Evolutionary conservation across 1,140 invertebrate genomes (phyloP).

Genomic region (Pseudomyrmex sp.): DNA sequence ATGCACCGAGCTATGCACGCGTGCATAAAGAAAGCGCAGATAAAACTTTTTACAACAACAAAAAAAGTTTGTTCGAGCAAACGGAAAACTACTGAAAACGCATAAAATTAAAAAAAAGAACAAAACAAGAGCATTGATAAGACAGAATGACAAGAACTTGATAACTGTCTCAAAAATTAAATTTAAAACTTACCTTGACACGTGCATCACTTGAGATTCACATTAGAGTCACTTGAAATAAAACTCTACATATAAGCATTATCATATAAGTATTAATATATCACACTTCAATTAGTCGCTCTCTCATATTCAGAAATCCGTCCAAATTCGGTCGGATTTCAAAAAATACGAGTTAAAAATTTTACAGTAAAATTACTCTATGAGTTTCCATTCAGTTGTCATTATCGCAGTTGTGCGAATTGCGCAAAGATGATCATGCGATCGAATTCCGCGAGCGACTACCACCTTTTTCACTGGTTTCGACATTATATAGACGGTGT

Average conservation of each 20-base stretch:
- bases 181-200: background rate
- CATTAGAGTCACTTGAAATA: background rate
- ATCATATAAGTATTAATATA: background rate
- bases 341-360: background rate
- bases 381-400: background rate
- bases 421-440: conserved; percentile 6
- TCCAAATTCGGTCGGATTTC: background rate
- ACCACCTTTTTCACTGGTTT: conserved; percentile 57
- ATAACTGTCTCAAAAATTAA: no score
- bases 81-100: background rate
- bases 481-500: conserved; percentile 46
- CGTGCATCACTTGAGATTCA: conserved; percentile 8
- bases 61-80: background rate
- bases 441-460: conserved; percentile 61
- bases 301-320: background rate
- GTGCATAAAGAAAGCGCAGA: background rate
- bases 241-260: background rate
- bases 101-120: background rate
- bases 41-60: background rate
- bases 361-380: background rate
- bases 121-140: background rate
- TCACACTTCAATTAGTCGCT: background rate
- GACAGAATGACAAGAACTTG: no score
- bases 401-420: conserved; percentile 3
- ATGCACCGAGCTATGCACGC: background rate